Percentiles rank a stretch among this genome's conserved stretches.
phyloP scores from a whole-genome alignment of 2,888 invertebrate genomes.

The Cybosia mesomella region DNA sequence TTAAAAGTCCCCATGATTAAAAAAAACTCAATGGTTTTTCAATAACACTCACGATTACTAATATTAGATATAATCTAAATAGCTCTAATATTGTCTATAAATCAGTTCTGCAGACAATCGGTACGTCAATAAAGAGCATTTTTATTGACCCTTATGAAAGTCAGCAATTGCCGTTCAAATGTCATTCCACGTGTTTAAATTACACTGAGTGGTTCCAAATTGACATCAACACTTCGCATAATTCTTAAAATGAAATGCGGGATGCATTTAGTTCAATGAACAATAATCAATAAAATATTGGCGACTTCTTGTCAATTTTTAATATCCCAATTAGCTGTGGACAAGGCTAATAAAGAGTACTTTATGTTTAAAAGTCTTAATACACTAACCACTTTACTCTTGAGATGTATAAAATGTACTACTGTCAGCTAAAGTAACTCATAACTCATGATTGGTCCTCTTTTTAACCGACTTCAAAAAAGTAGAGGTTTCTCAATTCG shows the following conservation, averaged over 20 bases:
- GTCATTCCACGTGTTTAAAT: slow-evolving; percentile 6
- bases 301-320: neutral
- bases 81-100: neutral
- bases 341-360: too few relatives aligned
- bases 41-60: too few relatives aligned
- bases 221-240: slow-evolving; percentile 7
- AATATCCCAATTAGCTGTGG: too few relatives aligned
- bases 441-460: too few relatives aligned
- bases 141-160: slow-evolving; percentile 7
- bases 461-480: too few relatives aligned
- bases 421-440: too few relatives aligned
- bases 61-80: neutral
- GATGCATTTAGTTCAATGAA: neutral
- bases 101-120: neutral
- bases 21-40: too few relatives aligned
- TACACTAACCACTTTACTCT: too few relatives aligned
- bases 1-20: too few relatives aligned
- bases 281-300: neutral
- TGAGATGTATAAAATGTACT: too few relatives aligned
- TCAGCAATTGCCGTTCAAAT: slow-evolving; percentile 8
- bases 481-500: too few relatives aligned
- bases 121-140: slow-evolving; percentile 13
- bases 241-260: neutral
- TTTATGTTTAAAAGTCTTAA: too few relatives aligned
- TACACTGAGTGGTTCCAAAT: neutral